phyloP scores from a whole-genome alignment of 2,797 vertebrate genomes.

The Melanitta fusca region DNA sequence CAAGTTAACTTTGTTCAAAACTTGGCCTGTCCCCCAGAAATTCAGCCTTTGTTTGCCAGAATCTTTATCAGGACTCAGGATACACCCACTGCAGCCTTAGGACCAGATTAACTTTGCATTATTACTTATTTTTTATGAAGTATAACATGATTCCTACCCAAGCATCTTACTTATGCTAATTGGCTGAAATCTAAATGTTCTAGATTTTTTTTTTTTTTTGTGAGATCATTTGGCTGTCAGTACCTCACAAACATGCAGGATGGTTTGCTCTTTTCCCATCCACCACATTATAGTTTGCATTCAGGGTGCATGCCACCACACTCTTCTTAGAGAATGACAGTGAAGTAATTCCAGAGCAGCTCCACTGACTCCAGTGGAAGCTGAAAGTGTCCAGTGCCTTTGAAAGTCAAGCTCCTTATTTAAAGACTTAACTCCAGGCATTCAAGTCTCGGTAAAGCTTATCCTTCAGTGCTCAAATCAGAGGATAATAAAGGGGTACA shows the following conservation, averaged over 20 bases:
- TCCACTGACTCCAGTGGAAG: background rate
- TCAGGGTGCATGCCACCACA: fast-evolving
- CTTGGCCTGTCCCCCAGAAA: background rate
- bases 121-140: background rate
- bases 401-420: background rate
- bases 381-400: background rate
- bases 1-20: background rate
- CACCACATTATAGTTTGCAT: fast-evolving
- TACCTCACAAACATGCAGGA: fast-evolving
- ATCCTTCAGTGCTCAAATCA: background rate
- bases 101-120: background rate
- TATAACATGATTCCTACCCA: background rate
- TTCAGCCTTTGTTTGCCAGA: background rate
- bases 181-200: background rate
- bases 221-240: background rate
- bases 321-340: background rate
- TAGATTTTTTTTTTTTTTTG: background rate
- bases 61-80: background rate
- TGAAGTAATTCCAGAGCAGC: background rate
- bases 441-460: background rate
- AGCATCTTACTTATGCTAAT: background rate
- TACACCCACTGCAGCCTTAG: background rate
- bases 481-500: background rate
- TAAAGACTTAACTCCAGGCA: background rate
- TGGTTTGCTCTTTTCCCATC: background rate